These are phyloP conservation scores for Buteo buteo DNA, from an alignment of 2,113 vertebrate genomes.

Conservation along the genomic window DNA sequence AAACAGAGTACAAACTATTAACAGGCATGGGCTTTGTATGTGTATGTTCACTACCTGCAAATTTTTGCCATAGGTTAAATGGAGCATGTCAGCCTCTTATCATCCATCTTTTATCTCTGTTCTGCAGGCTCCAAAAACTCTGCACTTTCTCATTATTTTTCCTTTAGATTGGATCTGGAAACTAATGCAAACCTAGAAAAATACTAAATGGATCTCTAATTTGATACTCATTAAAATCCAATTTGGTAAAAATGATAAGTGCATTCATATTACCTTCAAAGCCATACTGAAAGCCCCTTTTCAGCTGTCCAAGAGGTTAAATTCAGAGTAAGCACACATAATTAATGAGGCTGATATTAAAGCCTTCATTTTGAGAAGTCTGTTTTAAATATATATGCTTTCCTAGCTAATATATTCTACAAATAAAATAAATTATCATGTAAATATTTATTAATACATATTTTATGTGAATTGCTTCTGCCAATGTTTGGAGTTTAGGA, in stretches of 20 bases:
- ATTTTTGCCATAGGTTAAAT: background rate
- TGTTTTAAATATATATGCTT: background rate
- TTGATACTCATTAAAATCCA: background rate
- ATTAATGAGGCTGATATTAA: background rate
- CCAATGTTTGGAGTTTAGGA: background rate
- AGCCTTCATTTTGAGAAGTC: background rate
- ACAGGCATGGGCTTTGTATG: background rate
- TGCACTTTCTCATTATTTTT: background rate
- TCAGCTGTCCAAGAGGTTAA: background rate
- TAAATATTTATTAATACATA: background rate
- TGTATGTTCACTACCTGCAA: background rate
- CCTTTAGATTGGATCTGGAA: background rate
- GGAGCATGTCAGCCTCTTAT: background rate
- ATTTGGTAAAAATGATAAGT: background rate
- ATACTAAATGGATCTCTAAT: conserved; percentile 1
- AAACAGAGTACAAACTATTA: background rate
- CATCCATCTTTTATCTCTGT: background rate
- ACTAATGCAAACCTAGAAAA: background rate
- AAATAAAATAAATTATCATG: background rate
- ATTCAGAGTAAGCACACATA: background rate
- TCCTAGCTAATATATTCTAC: background rate
- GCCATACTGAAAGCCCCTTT: background rate
- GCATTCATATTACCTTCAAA: background rate
- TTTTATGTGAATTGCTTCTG: background rate
- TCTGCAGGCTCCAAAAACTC: background rate